A percentile compares a stretch with the other conserved stretches of the same genome.
Conservation (phyloP, 2,113 vertebrate species). For the Alligator mississippiensis region DNA sequence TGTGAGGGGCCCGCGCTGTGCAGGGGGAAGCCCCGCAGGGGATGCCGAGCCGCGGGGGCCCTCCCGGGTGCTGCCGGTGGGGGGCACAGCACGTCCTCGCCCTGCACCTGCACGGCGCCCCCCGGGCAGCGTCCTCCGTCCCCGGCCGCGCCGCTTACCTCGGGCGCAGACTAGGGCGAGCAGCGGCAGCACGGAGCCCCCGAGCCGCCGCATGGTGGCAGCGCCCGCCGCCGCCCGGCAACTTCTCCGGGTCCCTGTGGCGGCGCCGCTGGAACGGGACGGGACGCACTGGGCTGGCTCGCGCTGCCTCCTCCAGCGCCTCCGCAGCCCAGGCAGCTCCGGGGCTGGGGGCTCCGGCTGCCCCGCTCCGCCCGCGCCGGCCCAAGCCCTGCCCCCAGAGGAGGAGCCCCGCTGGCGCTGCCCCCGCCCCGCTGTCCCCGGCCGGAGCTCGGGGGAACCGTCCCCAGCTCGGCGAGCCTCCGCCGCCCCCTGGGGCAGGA, state of each 20-base stretch:
- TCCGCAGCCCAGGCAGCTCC: slow-evolving; percentile 49
- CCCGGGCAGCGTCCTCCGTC: neutral
- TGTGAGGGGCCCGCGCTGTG: neutral
- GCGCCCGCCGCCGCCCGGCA: neutral
- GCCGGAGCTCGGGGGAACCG: neutral
- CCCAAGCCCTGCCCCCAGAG: slow-evolving; percentile 69
- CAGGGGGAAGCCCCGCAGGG: neutral
- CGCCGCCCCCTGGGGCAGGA: neutral
- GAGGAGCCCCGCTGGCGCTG: slow-evolving; percentile 58
- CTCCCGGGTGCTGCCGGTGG: neutral
- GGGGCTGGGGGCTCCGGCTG: slow-evolving; percentile 57
- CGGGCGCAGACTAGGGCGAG: slow-evolving; percentile 70
- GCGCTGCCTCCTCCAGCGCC: slow-evolving; percentile 33
- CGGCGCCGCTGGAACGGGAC: neutral
- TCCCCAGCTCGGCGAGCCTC: neutral
- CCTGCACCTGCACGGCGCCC: neutral
- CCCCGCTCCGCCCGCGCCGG: slow-evolving; percentile 68
- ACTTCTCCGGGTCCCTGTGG: neutral
- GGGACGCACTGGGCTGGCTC: neutral
- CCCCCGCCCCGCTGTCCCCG: slow-evolving; percentile 51
- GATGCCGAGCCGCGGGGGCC: neutral
- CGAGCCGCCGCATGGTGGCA: slow-evolving; percentile 74
- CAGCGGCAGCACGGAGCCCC: slow-evolving; percentile 65
- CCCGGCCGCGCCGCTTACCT: slow-evolving; percentile 69
- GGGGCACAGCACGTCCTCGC: neutral